Conservation (phyloP, 2,113 vertebrate species). For the Oenanthe oenanthe region DNA sequence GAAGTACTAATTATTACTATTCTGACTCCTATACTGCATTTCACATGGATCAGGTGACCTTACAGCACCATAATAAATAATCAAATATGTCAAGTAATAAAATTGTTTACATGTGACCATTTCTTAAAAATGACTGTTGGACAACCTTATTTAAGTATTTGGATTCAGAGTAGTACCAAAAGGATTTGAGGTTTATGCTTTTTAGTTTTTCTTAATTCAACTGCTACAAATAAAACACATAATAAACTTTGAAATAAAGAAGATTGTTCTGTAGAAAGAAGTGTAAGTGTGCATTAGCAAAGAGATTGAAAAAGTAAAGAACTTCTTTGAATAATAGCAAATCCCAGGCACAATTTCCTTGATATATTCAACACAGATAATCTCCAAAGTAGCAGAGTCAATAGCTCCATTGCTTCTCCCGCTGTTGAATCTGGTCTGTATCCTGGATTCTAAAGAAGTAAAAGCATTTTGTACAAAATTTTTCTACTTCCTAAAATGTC, state of each 20-base stretch:
- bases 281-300: not conserved
- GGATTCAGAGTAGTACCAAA: not conserved
- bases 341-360: not conserved
- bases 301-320: not conserved
- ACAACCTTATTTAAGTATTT: not conserved
- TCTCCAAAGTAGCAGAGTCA: not conserved
- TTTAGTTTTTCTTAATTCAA: not conserved
- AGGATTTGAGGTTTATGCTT: not conserved
- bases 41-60: not conserved
- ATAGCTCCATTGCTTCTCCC: rapidly evolving
- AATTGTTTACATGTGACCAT: not conserved
- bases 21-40: not conserved
- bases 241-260: not conserved
- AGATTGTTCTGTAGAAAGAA: not conserved
- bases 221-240: not conserved
- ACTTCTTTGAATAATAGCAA: not conserved
- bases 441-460: not conserved
- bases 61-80: not conserved
- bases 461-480: not conserved
- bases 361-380: not conserved
- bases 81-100: not conserved
- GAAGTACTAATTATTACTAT: not conserved
- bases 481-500: not conserved
- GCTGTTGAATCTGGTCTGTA: not conserved
- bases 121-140: not conserved